A percentile compares a stretch with the other conserved stretches of the same genome.
These are phyloP conservation scores for Bombyx mandarina DNA, from an alignment of 1,140 invertebrate genomes.

Conservation along the genomic window DNA sequence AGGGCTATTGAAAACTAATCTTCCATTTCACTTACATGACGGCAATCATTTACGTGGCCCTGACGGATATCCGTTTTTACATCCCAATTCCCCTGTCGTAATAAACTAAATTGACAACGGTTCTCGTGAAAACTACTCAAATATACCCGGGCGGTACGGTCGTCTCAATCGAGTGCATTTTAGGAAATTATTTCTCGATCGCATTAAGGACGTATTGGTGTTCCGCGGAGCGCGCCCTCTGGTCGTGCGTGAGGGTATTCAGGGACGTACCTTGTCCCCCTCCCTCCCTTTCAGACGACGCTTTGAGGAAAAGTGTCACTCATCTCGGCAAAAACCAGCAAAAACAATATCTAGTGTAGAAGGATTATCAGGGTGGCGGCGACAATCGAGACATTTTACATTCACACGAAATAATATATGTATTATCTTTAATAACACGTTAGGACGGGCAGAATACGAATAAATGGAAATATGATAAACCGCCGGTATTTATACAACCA, in stretches of 20 bases:
- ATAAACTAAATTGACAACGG: slow-evolving; percentile 43
- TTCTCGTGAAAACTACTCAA: slow-evolving; percentile 36
- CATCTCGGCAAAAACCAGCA: slow-evolving; percentile 1
- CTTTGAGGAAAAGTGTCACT: slow-evolving; percentile 31
- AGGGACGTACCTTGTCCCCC: slow-evolving; percentile 16
- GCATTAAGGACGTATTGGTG: slow-evolving; percentile 43
- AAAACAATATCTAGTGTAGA: no score
- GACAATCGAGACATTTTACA: no score
- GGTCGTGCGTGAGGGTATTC: slow-evolving; percentile 36
- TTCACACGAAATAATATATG: no score
- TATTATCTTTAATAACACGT: no score
- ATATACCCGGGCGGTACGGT: slow-evolving; percentile 23
- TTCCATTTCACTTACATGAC: no score
- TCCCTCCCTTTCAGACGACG: background rate
- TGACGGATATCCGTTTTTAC: background rate
- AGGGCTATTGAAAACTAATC: no score
- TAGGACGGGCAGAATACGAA: no score
- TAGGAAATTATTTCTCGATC: slow-evolving; percentile 51
- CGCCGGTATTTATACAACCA: no score
- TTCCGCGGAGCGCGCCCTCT: slow-evolving; percentile 39
- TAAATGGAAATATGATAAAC: no score
- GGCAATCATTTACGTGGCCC: no score
- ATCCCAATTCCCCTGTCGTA: slow-evolving; percentile 8
- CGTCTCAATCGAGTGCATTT: slow-evolving; percentile 48
- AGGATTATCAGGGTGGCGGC: no score